phyloP scores from a whole-genome alignment of 2,797 vertebrate genomes.

The Acanthis flammea region DNA sequence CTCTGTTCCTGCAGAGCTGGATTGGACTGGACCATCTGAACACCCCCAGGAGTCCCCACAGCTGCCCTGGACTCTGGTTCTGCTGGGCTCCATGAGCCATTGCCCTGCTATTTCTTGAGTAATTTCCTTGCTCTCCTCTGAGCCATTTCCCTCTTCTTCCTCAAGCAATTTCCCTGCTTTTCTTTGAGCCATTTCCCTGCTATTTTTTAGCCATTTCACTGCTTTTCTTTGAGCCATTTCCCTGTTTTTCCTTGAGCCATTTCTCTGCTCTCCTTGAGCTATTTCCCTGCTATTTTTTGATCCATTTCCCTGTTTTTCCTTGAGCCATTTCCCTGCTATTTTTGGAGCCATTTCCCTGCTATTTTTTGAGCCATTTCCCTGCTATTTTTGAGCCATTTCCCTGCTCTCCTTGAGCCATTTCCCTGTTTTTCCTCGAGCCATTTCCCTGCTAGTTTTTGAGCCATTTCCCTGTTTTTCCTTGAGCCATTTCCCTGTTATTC shows the following conservation, averaged over 20 bases:
- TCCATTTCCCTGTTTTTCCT: too few species aligned
- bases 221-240: too few species aligned
- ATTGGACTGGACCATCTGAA: accelerated
- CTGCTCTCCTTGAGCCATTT: too few species aligned
- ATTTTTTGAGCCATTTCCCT: accelerated
- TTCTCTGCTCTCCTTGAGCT: too few species aligned
- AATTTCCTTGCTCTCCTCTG: accelerated
- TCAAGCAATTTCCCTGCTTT: accelerated
- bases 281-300: too few species aligned
- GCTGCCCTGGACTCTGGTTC: not conserved
- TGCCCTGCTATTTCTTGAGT: not conserved
- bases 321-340: too few species aligned
- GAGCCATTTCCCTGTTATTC: not conserved
- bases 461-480: accelerated
- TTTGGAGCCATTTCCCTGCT: accelerated
- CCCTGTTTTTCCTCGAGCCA: accelerated
- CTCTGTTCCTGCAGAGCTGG: accelerated
- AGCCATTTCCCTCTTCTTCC: accelerated
- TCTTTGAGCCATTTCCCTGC: too few species aligned
- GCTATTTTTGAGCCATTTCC: accelerated
- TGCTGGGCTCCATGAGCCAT: not conserved
- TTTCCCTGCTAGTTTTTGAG: too few species aligned
- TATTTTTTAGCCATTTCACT: too few species aligned
- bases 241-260: too few species aligned
- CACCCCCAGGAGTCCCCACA: accelerated